A percentile compares a stretch with the other conserved stretches of the same genome.
Evolutionary conservation across 2,113 vertebrate species (phyloP).

Genomic region (Malurus elegans): DNA sequence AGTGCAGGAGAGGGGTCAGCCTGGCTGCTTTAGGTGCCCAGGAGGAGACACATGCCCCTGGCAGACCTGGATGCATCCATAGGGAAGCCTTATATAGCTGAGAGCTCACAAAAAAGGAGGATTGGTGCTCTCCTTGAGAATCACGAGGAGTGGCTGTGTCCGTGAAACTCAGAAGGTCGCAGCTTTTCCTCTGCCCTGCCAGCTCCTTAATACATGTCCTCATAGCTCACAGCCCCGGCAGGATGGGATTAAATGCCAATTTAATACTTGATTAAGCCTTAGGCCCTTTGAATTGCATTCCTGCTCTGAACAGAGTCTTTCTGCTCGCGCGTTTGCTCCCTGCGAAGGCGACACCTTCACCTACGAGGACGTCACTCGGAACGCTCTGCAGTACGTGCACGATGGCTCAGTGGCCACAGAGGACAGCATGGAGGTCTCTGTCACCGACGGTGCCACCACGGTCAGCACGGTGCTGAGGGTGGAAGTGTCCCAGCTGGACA

Average conservation of each 20-base stretch:
- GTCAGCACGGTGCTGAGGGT: constrained; percentile 80
- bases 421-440: constrained; percentile 87
- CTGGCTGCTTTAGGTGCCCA: background rate
- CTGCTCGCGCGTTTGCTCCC: background rate
- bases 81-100: background rate
- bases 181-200: background rate
- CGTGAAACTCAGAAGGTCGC: background rate
- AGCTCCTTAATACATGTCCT: background rate
- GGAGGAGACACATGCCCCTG: background rate
- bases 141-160: accelerated
- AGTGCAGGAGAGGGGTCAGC: background rate
- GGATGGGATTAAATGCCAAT: background rate
- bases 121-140: background rate
- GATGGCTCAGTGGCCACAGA: constrained; percentile 75
- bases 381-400: constrained; percentile 83
- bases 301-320: background rate
- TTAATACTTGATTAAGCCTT: background rate
- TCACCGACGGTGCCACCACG: constrained; percentile 84
- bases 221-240: background rate
- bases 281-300: background rate
- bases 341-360: constrained; percentile 87
- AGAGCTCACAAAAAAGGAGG: background rate
- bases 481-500: constrained; percentile 69
- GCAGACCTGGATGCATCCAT: background rate
- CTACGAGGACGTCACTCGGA: constrained; percentile 84